phyloP scores from a whole-genome alignment of 2,797 vertebrate genomes.

The Gymnocypris eckloni region DNA sequence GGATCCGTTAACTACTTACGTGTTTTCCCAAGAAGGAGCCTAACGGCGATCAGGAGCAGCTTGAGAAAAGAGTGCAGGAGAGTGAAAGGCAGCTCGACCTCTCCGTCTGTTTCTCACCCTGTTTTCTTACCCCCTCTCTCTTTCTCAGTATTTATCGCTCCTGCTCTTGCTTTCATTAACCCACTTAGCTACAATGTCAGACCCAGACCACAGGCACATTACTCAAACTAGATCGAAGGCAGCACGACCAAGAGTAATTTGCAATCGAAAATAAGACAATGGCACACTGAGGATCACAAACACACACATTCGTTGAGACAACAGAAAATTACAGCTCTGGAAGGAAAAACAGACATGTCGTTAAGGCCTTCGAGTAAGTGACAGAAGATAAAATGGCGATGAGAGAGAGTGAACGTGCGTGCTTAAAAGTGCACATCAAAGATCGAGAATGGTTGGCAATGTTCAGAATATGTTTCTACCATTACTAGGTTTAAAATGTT shows the following conservation, averaged over 20 bases:
- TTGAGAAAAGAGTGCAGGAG: constrained; percentile 26
- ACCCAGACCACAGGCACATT: constrained; percentile 52
- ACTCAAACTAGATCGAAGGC: constrained; percentile 49
- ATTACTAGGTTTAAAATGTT: not conserved
- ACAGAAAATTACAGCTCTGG: constrained; percentile 28
- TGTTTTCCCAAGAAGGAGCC: constrained; percentile 27
- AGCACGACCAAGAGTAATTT: constrained; percentile 39
- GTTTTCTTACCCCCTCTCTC: constrained; percentile 43
- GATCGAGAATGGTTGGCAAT: not conserved
- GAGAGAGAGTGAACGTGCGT: not conserved
- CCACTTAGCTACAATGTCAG: constrained; percentile 52
- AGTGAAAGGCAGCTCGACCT: constrained; percentile 21
- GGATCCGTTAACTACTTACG: constrained; percentile 42
- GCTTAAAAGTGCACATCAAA: not conserved
- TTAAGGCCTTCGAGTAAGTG: not conserved
- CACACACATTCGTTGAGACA: constrained; percentile 21
- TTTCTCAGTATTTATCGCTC: constrained; percentile 45
- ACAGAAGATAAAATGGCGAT: not conserved
- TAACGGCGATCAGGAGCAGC: constrained; percentile 24
- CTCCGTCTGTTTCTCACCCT: constrained; percentile 30
- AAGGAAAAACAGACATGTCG: constrained; percentile 1
- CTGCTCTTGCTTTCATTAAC: constrained; percentile 45
- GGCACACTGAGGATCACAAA: constrained; percentile 3
- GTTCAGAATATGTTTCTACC: not conserved
- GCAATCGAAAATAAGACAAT: constrained; percentile 18